Evolutionary conservation across 2,113 vertebrate species (phyloP).

Genomic region (Bagarius yarrelli): DNA sequence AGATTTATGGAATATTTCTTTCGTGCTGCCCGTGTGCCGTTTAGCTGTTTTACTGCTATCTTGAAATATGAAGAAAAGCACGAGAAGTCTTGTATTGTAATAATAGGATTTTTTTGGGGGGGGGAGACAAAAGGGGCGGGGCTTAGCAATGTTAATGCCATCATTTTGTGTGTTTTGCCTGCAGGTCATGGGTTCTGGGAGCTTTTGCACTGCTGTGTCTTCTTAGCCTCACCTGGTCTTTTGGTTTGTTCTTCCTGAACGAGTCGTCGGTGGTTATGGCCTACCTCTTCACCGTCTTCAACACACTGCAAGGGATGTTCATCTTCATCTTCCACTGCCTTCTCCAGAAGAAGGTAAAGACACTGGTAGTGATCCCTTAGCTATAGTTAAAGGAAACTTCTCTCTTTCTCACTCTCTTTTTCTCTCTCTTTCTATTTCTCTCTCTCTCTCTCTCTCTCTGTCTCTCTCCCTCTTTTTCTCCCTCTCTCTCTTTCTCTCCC

Average conservation of each 20-base stretch:
- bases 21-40: background rate
- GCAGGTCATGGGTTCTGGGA: slow-evolving; percentile 96
- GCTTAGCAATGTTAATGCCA: background rate
- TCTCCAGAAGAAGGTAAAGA: slow-evolving; percentile 94
- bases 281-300: slow-evolving; percentile 97
- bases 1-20: slow-evolving; percentile 11
- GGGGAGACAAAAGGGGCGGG: background rate
- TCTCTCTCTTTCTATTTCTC: too few relatives aligned
- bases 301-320: slow-evolving; percentile 97
- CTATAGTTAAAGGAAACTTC: background rate
- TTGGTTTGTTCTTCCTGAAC: slow-evolving; percentile 92
- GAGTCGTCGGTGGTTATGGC: slow-evolving; percentile 95
- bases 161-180: slow-evolving; percentile 20
- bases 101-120: too few relatives aligned
- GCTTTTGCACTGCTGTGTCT: slow-evolving; percentile 93
- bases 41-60: background rate
- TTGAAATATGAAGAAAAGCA: background rate
- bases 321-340: slow-evolving; percentile 99
- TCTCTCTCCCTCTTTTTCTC: too few relatives aligned
- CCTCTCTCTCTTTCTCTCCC: too few relatives aligned
- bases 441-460: too few relatives aligned
- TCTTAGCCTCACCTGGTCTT: slow-evolving; percentile 92
- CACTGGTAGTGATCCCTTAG: background rate
- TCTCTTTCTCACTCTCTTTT: too few relatives aligned
- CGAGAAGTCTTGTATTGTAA: background rate